Evolutionary conservation across 2,113 vertebrate genomes (phyloP), one percentile per base, ranked within the genome.

Genomic region (Delphinus delphis): DNA sequence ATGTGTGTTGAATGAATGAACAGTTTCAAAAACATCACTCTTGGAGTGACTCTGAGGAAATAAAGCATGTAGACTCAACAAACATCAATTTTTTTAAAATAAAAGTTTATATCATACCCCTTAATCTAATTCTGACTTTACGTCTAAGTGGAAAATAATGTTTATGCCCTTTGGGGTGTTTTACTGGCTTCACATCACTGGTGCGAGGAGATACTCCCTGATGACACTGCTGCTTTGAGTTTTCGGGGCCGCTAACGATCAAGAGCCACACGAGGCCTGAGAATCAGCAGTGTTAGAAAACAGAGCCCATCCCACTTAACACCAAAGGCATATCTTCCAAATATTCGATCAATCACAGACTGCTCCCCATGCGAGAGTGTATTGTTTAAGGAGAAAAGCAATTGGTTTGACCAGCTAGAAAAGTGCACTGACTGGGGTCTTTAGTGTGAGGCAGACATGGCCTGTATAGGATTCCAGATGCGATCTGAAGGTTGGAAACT

Each of bases 71-170:
- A 93, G 50, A 38, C 21, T 47, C 68, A 94, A 33, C 13, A 74
- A 58, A 44, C 10, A 63, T 12, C 21, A 18, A 13, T 85, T 8
- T 18, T 38, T 74, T 11, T 1, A 4, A 88, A 76, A 68, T 13
- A 23, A 18, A 89, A 92, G n/a, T 80, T 96, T 12, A 60, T 84
- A 55, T 60, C 50, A 88, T 10, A 53, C 90, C n/a, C 50, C 70
- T 91, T 33, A 55, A 38, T 41, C 47, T 63, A 89, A 63, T 82
- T 86, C 62, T 68, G 62, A 85, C 4, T 8, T 62, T 74, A 7
- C 33, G 18, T 26, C 10, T 36, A 63, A 55, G 36, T 47, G 71
- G n/a, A 91, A 55, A 71, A 67, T 76, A 82, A 85, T 47, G 9
- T 67, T 83, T 88, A 50, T n/a, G 26, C 1, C 25, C 28, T 17